Conservation (phyloP, 2,113 vertebrate genomes). For the Colinus virginianus region DNA sequence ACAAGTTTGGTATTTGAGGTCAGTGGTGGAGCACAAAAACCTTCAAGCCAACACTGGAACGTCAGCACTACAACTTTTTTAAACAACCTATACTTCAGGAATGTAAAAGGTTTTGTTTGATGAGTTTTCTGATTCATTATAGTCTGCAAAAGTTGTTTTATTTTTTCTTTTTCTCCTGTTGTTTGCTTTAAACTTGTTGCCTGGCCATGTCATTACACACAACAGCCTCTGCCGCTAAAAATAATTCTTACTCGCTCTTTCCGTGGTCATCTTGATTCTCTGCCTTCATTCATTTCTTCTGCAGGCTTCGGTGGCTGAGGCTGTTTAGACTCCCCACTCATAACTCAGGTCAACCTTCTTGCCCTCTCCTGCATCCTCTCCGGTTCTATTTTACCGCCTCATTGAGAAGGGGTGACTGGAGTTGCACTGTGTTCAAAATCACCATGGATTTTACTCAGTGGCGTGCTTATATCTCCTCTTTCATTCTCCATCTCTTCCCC, state of each 20-base stretch:
- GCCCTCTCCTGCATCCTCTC: neutral
- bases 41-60: neutral
- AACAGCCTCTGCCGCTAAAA: neutral
- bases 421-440: conserved; percentile 24
- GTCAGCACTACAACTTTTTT: neutral
- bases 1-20: fast-evolving
- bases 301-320: neutral
- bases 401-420: neutral
- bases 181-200: neutral
- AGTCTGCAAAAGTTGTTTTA: neutral
- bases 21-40: neutral
- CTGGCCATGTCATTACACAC: neutral
- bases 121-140: neutral
- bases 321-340: neutral
- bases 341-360: neutral
- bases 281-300: neutral
- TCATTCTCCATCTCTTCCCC: neutral
- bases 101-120: neutral
- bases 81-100: neutral
- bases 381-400: neutral
- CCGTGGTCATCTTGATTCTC: neutral
- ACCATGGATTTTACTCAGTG: neutral
- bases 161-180: neutral
- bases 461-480: neutral
- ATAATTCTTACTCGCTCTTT: neutral